Evolutionary conservation across 2,113 vertebrate species (phyloP), one percentile per base, ranked within the genome.

Genomic region (Sarotherodon lohbergeri): DNA sequence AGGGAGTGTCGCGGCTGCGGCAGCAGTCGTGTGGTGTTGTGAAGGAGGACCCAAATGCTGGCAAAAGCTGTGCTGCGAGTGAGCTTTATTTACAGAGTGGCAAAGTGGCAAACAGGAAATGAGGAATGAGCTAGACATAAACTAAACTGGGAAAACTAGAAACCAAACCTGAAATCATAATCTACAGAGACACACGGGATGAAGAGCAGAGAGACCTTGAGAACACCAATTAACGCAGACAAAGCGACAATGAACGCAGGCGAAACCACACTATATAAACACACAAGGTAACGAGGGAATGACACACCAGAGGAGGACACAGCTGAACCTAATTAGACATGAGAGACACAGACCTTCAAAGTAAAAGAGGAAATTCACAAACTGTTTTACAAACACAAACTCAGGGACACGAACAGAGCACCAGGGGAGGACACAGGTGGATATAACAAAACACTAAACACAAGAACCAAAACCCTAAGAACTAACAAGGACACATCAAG

Each of bases 321-420:
- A 63, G 29, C 3, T 63, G 59, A 36, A 63, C 59, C 17, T 36
- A 59, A 17, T 59, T 59, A 63, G 59, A 63, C 32, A 63, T 63
- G 32, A 63, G 32, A 11, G 32, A 36, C 59, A n/a, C 32, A 63
- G 32, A 63, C 59, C 59, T 36, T 63, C 32, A 36, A 36, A 63
- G 59, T 63, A 63, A 63, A 63, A 63, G 32, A 63, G 32, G 32
- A 63, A 36, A 63, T 63, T 63, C n/a, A 63, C 17, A 63, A 63
- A 63, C 9, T 63, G 59, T 34, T 63, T 63, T 63, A 63, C 59
- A 61, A 4, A 61, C 57, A 34, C 57, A 63, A 63, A 63, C 32
- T 63, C 59, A 36, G 59, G 17, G 19, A 36, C 32, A 36, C 1
- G 1, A 63, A 63, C 59, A 63, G 59, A 63, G 59, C 59, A 36